Conservation (phyloP, 2,888 invertebrate genomes). For the Torymus aiolomorphi region DNA sequence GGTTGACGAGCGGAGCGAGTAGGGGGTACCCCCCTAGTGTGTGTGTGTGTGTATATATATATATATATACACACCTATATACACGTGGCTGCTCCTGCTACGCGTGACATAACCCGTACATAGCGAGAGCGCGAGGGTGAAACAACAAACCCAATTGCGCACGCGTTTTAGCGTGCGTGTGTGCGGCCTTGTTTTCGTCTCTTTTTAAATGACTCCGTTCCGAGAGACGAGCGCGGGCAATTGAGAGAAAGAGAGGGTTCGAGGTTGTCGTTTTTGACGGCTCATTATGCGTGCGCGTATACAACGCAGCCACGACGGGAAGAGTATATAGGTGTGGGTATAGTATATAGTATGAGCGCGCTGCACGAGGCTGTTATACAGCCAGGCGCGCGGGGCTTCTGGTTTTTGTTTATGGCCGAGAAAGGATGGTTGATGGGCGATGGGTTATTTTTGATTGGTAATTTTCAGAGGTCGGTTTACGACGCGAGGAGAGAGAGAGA, state of each 20-base stretch:
- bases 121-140: constrained; percentile 9
- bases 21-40: too few relatives aligned
- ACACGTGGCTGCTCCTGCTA: too few relatives aligned
- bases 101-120: constrained; percentile 35
- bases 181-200: constrained; percentile 8
- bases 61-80: too few relatives aligned
- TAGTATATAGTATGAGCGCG: not conserved
- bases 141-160: constrained; percentile 50
- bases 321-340: not conserved
- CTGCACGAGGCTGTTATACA: not conserved
- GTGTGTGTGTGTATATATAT: too few relatives aligned
- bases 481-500: too few relatives aligned
- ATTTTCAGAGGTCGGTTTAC: not conserved
- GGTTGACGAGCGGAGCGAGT: too few relatives aligned
- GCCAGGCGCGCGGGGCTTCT: constrained; percentile 21
- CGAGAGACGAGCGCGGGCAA: constrained; percentile 1
- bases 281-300: constrained; percentile 36
- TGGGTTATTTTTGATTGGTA: constrained; percentile 28
- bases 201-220: not conserved
- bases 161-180: not conserved
- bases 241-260: constrained; percentile 21
- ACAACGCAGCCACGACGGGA: too few relatives aligned
- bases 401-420: constrained; percentile 1
- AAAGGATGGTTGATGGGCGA: not conserved
- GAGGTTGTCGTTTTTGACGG: constrained; percentile 46